phyloP scores from a whole-genome alignment of 2,113 vertebrate species.

The Hippocampus guttulatus region DNA sequence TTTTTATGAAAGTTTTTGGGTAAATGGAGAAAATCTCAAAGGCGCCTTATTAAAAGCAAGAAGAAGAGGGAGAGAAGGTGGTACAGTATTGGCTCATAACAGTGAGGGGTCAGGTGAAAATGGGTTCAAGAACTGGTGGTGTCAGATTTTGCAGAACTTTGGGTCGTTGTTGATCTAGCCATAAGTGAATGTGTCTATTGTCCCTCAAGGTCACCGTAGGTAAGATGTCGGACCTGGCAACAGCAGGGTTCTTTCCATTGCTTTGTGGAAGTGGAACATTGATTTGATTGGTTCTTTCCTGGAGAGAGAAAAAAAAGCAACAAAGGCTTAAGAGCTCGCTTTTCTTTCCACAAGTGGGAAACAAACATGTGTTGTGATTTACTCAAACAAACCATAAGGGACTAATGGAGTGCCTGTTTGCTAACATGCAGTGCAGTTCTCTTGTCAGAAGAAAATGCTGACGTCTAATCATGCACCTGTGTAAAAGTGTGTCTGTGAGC shows the following conservation, averaged over 20 bases:
- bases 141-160: constrained; percentile 19
- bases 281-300: constrained; percentile 2
- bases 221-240: constrained; percentile 49
- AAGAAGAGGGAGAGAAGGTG: too few species aligned
- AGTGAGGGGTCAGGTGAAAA: not conserved
- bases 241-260: constrained; percentile 36
- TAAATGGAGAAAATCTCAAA: too few species aligned
- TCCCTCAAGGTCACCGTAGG: constrained; percentile 42
- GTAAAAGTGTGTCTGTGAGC: constrained; percentile 1
- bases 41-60: too few species aligned
- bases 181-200: constrained; percentile 51
- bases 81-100: too few species aligned
- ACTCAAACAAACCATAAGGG: constrained; percentile 10
- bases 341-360: constrained; percentile 22
- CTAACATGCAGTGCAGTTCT: constrained; percentile 8
- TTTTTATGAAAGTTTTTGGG: not conserved
- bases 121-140: constrained; percentile 9
- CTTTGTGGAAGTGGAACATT: constrained; percentile 20
- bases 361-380: constrained; percentile 12
- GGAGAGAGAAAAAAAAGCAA: not conserved
- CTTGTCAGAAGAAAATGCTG: constrained; percentile 14
- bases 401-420: constrained; percentile 12
- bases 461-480: constrained; percentile 13
- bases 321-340: constrained; percentile 1
- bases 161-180: constrained; percentile 32